Base-by-base conservation (phyloP, 2,797 vertebrate species). In the Sorex maritimensis region DNA sequence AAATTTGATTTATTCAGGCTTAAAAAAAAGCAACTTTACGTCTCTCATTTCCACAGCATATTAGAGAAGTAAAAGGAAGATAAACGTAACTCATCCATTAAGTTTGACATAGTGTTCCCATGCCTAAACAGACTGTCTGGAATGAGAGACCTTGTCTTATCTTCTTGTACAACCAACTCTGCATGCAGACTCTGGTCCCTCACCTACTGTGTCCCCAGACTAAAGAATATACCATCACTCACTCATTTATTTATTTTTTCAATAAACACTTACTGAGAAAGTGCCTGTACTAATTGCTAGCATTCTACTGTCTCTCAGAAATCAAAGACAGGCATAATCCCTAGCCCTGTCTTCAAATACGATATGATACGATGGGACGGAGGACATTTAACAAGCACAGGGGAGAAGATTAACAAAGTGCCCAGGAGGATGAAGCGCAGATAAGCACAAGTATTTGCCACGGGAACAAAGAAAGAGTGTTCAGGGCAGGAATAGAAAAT, bases 1-100 rank as follows among this genome's bases (percentile, higher is more conserved):
- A n/a, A 23, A 79, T 90, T 90, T 52, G 30, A 65, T 95, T 88
- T 89, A 90, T 85, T 91, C 30, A 5, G n/a, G 21, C 44, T 44
- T 88, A 92, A 73, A 61, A 61, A 61, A 61, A 5, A 23, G 5
- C 15, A 17, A 15, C 55, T 15, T 4, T 74, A 77, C 82, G 7
- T 72, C 21, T 83, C 55, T 49, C 24, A 5, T 92, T 91, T 91
- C 46, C n/a, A 73, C 1, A 72, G 21, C 82, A 65, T 44, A 75
- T 63, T 12, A n/a, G 41, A 19, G 46, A 87, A 75, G 65, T 44
- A 52, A 71, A 74, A 68, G 13, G 34, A 83, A 83, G n/a, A 67
- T 44, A 92, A 61, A 28, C 4, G 38, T 68, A 86, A 69, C 8
- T 73, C 34, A 85, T 91, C 81, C 73, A 19, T 87, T 93, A 92